Percentiles rank a stretch among this genome's conserved stretches.
Evolutionary conservation across 1,140 invertebrate species (phyloP).

Genomic region (Saxidomus purpurata): DNA sequence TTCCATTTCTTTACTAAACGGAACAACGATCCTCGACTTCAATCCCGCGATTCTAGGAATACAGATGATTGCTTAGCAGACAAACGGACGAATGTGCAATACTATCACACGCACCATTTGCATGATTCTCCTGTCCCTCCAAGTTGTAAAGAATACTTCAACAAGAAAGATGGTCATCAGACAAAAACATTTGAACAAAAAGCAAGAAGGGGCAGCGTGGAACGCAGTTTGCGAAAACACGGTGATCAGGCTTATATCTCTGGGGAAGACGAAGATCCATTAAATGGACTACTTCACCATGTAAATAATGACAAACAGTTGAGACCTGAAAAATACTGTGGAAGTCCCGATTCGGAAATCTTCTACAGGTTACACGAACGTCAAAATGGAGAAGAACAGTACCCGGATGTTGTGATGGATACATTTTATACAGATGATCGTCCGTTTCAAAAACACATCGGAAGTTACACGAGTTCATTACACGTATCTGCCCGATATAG

Average conservation of each 20-base stretch:
- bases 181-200: not conserved
- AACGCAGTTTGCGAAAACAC: not conserved
- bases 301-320: not conserved
- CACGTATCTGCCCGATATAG: no score
- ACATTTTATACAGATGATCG: not conserved
- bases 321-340: not conserved
- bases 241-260: not conserved
- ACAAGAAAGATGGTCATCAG: no score
- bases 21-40: not conserved
- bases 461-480: no score
- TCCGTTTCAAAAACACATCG: no score
- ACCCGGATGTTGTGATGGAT: not conserved
- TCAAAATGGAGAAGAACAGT: not conserved
- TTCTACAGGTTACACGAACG: not conserved
- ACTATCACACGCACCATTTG: not conserved
- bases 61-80: not conserved
- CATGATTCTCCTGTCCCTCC: no score
- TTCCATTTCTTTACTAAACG: not conserved
- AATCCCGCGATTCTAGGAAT: no score
- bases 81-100: not conserved
- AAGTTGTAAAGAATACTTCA: no score
- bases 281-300: not conserved
- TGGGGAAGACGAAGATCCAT: not conserved
- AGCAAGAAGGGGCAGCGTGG: not conserved
- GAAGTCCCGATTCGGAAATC: not conserved